These are phyloP conservation scores for Colletes gigas DNA, from an alignment of 1,140 invertebrate genomes.

Conservation along the genomic window DNA sequence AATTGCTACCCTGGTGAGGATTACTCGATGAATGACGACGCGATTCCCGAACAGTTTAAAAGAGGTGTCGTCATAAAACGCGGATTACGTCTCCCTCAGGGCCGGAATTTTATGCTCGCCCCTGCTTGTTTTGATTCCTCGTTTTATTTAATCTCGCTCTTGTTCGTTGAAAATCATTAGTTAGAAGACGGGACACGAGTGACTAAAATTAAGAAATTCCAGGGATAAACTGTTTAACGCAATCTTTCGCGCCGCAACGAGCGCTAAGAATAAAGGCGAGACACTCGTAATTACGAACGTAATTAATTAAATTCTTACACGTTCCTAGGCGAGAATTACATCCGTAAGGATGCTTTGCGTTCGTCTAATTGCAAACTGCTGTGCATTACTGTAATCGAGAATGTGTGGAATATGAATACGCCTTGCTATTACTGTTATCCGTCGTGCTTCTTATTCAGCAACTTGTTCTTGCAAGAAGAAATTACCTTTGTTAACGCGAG, in stretches of 20 bases:
- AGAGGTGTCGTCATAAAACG: conserved; percentile 27
- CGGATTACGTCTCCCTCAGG: conserved; percentile 12
- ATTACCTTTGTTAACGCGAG: too few species aligned
- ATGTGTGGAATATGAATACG: not conserved
- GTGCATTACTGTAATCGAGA: not conserved
- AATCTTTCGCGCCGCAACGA: not conserved
- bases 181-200: not conserved
- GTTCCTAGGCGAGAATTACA: not conserved
- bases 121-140: not conserved
- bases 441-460: too few species aligned
- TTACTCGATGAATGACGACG: conserved; percentile 22
- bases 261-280: not conserved
- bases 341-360: not conserved
- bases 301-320: conserved; percentile 17
- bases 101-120: not conserved
- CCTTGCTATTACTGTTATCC: too few species aligned
- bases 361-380: not conserved
- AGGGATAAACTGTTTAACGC: not conserved
- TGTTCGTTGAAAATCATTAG: not conserved
- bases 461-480: too few species aligned
- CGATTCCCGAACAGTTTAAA: conserved; percentile 18
- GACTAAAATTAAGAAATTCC: not conserved
- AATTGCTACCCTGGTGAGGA: conserved; percentile 27
- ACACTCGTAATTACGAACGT: not conserved
- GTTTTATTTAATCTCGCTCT: conserved; percentile 18